phyloP scores from a whole-genome alignment of 2,113 vertebrate species.

The Sisor rabdophorus region DNA sequence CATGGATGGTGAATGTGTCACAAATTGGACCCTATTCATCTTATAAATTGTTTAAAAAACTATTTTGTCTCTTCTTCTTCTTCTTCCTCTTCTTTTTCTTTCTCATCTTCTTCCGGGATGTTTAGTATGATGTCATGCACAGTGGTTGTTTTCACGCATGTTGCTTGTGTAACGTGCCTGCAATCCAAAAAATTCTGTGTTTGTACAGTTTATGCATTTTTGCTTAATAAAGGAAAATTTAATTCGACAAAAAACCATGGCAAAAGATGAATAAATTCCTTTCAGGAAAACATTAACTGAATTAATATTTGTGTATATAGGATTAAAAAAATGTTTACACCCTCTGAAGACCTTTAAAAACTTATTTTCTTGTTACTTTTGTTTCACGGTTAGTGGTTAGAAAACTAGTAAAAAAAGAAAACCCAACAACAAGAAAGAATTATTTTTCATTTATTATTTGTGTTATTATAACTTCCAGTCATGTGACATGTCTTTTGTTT shows the following conservation, averaged over 20 bases:
- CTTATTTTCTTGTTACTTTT: background rate
- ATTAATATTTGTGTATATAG: too few species aligned
- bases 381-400: too few species aligned
- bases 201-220: conserved; percentile 10
- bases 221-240: too few species aligned
- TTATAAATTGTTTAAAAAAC: conserved; percentile 18
- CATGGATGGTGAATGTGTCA: conserved; percentile 40
- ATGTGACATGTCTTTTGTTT: conserved; percentile 65
- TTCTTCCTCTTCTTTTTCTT: conserved; percentile 5
- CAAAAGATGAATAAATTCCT: too few species aligned
- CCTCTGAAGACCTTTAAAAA: too few species aligned
- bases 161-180: conserved; percentile 56
- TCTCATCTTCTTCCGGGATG: background rate
- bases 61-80: background rate
- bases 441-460: too few species aligned
- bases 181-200: conserved; percentile 27
- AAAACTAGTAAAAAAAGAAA: too few species aligned
- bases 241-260: too few species aligned
- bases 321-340: too few species aligned
- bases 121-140: conserved; percentile 18
- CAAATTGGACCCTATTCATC: conserved; percentile 48
- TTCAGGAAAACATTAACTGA: too few species aligned
- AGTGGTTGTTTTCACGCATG: conserved; percentile 56
- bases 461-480: conserved; percentile 59
- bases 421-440: too few species aligned